Evolutionary conservation across 2,797 vertebrate species (phyloP).

Genomic region (Tachyglossus aculeatus): DNA sequence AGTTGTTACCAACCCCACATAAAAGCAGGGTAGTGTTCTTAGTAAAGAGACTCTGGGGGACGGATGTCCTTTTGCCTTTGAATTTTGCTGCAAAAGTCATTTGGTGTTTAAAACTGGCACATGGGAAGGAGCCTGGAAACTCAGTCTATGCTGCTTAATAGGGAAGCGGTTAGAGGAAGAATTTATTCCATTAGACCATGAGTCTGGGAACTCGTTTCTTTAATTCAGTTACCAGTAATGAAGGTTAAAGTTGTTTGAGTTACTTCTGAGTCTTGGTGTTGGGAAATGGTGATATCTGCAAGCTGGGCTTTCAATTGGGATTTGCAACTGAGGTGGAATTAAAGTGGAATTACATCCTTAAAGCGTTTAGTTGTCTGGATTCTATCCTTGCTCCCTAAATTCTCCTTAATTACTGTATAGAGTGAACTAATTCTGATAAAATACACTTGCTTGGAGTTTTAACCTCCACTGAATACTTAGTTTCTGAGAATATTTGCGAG

Average conservation of each 20-base stretch:
- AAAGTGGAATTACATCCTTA: background rate
- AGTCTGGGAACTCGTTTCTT: background rate
- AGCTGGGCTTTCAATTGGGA: background rate
- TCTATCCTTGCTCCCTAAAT: background rate
- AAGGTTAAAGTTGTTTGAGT: background rate
- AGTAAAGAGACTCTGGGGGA: constrained; percentile 13
- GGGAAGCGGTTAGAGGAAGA: background rate
- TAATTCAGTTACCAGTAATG: background rate
- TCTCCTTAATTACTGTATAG: background rate
- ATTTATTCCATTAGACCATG: background rate
- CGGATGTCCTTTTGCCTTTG: constrained; percentile 43
- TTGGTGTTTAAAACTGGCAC: background rate
- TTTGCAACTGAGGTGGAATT: background rate
- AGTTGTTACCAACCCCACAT: background rate
- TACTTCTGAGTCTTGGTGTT: background rate
- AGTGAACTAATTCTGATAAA: background rate
- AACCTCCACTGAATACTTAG: no score
- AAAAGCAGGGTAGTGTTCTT: constrained; percentile 13
- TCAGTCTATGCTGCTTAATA: background rate
- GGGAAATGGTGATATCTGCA: background rate
- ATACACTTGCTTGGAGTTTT: no score
- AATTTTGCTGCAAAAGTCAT: constrained; percentile 43
- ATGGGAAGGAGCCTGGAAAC: background rate
- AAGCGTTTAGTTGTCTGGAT: background rate
- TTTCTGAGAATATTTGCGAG: no score